These are phyloP conservation scores for Hyposmocoma kahamanoa DNA, from an alignment of 1,140 invertebrate species.

Conservation along the genomic window DNA sequence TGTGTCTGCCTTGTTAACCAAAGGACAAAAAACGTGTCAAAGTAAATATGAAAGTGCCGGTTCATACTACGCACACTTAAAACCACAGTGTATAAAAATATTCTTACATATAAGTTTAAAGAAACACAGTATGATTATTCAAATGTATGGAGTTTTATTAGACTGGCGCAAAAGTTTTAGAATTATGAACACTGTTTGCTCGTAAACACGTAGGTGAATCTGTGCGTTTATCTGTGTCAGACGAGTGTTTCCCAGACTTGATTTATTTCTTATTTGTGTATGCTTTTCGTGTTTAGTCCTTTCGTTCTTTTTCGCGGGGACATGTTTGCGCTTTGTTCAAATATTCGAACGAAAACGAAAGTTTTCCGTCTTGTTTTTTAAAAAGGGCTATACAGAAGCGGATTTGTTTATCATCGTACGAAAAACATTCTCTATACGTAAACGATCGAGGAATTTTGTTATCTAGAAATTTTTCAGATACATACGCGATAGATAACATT, in stretches of 20 bases:
- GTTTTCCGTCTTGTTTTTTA: constrained; percentile 35
- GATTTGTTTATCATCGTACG: too few species aligned
- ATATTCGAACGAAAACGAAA: constrained; percentile 30
- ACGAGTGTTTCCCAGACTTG: constrained; percentile 36
- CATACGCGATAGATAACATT: too few species aligned
- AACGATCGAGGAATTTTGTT: too few species aligned
- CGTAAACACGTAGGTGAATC: constrained; percentile 33
- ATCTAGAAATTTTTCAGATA: too few species aligned
- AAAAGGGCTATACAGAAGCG: constrained; percentile 14
- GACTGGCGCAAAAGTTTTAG: too few species aligned
- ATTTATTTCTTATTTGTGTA: constrained; percentile 37
- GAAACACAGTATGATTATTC: too few species aligned
- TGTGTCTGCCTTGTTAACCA: constrained; percentile 55
- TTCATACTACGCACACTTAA: constrained; percentile 34
- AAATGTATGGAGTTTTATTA: too few species aligned
- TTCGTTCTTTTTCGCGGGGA: constrained; percentile 40
- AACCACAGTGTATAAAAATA: constrained; percentile 25
- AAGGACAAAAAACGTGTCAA: constrained; percentile 63
- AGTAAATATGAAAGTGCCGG: constrained; percentile 47
- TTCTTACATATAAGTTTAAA: too few species aligned
- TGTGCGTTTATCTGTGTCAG: constrained; percentile 34
- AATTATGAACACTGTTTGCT: constrained; percentile 2
- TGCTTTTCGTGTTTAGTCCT: constrained; percentile 46
- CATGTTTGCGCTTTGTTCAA: background rate
- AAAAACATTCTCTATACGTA: too few species aligned